A percentile compares a stretch with the other conserved stretches of the same genome.
Conservation (phyloP, 2,113 vertebrate species). For the Thryonomys swinderianus region DNA sequence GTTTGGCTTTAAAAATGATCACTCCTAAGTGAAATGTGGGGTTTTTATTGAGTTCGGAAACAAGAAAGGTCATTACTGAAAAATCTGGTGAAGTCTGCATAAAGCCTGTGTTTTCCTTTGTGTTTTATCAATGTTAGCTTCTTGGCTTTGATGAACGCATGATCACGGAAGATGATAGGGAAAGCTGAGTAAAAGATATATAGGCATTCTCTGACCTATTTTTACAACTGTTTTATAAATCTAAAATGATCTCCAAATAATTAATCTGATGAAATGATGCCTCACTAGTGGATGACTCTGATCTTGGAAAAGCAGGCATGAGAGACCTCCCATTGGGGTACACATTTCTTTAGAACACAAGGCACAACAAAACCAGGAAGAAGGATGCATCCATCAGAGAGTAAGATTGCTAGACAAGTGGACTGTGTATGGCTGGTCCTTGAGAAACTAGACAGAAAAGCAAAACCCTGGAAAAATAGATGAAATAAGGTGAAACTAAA, state of each 20-base stretch:
- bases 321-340: too few species aligned
- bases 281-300: not conserved
- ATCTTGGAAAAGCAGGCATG: not conserved
- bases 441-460: conserved; percentile 24
- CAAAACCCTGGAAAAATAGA: conserved; percentile 28
- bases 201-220: not conserved
- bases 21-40: not conserved
- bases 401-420: not conserved
- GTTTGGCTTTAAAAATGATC: not conserved
- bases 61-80: not conserved
- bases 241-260: not conserved
- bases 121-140: not conserved
- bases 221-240: not conserved
- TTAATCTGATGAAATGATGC: not conserved
- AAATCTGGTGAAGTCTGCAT: not conserved
- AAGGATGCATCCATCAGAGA: not conserved
- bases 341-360: not conserved
- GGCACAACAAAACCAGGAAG: not conserved
- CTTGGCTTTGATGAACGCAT: not conserved
- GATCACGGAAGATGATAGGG: not conserved
- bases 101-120: not conserved
- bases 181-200: not conserved
- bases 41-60: not conserved
- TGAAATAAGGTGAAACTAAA: conserved; percentile 16
- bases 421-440: not conserved